Conservation (phyloP, 2,888 invertebrate genomes). For the Eupithecia insigniata region DNA sequence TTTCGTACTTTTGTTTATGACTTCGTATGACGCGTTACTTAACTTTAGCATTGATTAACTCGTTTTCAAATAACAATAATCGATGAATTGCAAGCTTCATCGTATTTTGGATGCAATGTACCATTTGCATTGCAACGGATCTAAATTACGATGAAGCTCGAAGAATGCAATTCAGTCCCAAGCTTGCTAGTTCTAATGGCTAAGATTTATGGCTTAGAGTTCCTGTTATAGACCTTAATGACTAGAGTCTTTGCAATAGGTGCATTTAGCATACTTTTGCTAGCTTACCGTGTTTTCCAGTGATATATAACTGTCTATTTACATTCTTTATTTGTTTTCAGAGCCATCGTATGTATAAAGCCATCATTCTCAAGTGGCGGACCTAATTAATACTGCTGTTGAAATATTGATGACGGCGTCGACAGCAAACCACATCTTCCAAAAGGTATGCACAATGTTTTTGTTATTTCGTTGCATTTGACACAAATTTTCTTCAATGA, state of each 20-base stretch:
- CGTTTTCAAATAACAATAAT: background rate
- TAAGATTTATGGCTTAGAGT: conserved; percentile 16
- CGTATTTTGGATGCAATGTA: background rate
- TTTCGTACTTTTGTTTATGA: background rate
- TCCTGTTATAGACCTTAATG: conserved; percentile 1
- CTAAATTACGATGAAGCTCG: conserved; percentile 15
- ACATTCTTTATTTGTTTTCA: conserved; percentile 10
- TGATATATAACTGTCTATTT: background rate
- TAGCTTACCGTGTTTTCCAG: background rate
- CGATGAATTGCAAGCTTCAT: background rate
- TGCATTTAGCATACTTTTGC: background rate
- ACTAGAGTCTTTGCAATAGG: background rate
- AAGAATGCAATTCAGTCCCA: conserved; percentile 18
- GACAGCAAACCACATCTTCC: conserved; percentile 9
- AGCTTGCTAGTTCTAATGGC: conserved; percentile 10
- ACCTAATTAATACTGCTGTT: conserved; percentile 16
- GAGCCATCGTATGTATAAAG: conserved; percentile 13
- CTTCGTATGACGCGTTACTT: background rate
- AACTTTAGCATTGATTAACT: background rate
- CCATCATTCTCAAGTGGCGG: conserved; percentile 21
- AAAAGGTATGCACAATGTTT: background rate
- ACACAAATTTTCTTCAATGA: background rate
- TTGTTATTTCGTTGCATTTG: background rate
- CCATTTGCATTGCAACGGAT: background rate
- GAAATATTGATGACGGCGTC: conserved; percentile 20